Percentiles rank a stretch among this genome's conserved stretches.
Evolutionary conservation across 2,113 vertebrate species (phyloP).

Genomic region (Trichomycterus rosablanca): DNA sequence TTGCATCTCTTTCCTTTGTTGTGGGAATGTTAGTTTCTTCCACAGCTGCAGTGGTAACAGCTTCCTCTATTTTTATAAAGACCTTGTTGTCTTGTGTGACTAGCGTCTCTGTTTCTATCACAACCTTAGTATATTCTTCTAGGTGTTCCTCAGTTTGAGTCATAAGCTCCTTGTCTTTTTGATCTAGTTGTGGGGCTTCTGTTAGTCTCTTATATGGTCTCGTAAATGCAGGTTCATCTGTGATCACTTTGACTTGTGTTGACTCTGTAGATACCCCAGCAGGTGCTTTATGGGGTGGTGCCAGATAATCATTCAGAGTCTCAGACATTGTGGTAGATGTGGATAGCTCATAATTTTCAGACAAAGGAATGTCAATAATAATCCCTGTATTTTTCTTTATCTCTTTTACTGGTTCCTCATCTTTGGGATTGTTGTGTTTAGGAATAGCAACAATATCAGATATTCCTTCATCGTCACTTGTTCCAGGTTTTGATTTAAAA

Average conservation of each 20-base stretch:
- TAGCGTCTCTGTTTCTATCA: constrained; percentile 19
- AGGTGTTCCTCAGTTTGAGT: background rate
- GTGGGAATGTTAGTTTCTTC: background rate
- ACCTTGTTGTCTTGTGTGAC: background rate
- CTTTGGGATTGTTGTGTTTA: too few species aligned
- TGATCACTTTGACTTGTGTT: too few species aligned
- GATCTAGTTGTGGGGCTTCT: constrained; percentile 1
- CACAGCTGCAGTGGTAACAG: background rate
- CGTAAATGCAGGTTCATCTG: too few species aligned
- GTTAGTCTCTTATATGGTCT: too few species aligned
- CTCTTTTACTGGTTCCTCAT: too few species aligned
- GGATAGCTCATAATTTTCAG: constrained; percentile 44
- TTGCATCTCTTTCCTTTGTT: background rate
- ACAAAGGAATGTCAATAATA: constrained; percentile 21
- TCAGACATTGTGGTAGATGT: constrained; percentile 27
- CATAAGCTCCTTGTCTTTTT: constrained; percentile 19
- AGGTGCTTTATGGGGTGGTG: constrained; percentile 9
- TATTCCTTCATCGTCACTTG: too few species aligned
- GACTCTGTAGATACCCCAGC: background rate
- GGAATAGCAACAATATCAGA: too few species aligned
- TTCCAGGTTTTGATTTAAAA: too few species aligned
- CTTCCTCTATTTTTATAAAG: constrained; percentile 10
- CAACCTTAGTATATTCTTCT: background rate
- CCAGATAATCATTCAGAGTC: constrained; percentile 39
- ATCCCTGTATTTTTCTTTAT: constrained; percentile 14